Percentiles rank a stretch among this genome's conserved stretches.
phyloP scores from a whole-genome alignment of 2,797 vertebrate species.

The Periparus ater region DNA sequence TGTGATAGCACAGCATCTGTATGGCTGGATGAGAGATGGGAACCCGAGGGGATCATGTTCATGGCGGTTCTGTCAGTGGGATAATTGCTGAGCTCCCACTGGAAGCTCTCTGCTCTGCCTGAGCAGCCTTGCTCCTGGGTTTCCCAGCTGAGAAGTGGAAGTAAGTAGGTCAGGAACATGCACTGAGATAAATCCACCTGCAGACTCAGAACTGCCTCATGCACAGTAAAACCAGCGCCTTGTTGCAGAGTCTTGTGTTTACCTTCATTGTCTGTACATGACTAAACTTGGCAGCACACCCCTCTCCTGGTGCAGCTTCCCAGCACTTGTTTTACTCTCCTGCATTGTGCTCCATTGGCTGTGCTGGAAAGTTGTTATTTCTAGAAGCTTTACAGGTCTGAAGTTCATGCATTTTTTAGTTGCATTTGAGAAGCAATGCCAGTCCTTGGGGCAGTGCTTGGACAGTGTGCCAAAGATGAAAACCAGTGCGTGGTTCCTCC shows the following conservation, averaged over 20 bases:
- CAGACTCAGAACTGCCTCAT: not conserved
- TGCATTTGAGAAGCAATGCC: not conserved
- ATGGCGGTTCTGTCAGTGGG: accelerated
- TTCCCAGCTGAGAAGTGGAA: not conserved
- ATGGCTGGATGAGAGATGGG: not conserved
- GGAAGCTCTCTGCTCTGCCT: not conserved
- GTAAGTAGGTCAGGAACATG: conserved; percentile 36
- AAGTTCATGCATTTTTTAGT: not conserved
- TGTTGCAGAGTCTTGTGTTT: conserved; percentile 14
- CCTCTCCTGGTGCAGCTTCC: not conserved
- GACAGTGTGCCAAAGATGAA: not conserved
- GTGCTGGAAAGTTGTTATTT: conserved; percentile 23
- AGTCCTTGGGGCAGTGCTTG: not conserved
- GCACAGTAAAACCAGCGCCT: not conserved
- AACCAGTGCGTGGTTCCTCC: not conserved
- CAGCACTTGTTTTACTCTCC: not conserved
- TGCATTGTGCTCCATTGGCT: not conserved
- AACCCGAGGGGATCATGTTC: accelerated
- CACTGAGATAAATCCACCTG: not conserved
- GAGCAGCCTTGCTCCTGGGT: not conserved
- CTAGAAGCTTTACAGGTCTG: not conserved
- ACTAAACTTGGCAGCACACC: conserved; percentile 7
- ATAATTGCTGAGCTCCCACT: not conserved
- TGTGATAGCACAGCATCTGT: not conserved
- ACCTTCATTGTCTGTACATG: not conserved